Evolutionary conservation across 2,113 vertebrate species (phyloP), one percentile per base, ranked within the genome.

Genomic region (Hydrochoerus hydrochaeris): DNA sequence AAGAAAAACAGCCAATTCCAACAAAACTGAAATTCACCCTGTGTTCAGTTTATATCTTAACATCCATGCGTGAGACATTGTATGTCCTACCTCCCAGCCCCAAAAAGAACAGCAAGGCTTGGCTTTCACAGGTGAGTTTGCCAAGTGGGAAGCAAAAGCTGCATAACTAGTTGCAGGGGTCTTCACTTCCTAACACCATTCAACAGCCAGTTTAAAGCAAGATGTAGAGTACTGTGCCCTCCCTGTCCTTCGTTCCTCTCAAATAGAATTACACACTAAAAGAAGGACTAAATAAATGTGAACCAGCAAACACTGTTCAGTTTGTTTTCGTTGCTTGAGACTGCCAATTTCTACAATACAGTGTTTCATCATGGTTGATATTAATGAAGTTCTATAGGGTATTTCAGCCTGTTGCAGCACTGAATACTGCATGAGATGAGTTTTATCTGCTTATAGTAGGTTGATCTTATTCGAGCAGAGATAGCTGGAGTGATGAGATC

Each of bases 11-110:
- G 54, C 35, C 32, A n/a, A n/a, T 69, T 86, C 49, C 73, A 71
- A 46, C 49, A 69, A 52, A 97, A 83, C 24, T 93, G 67, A 95
- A 75, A 96, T 75, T 92, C 22, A 30, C 49, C 24, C 19, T 82
- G 30, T 20, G 17, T 58, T 95, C n/a, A 57, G 20, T 49, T 26
- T 67, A 22, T 8, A 26, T 58, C 65, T 62, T 83, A 71, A 62
- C 0, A 0, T 19, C 28, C 67, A 20, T 17, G 16, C 1, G 12
- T 46, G 44, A 85, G 62, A 71, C 65, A 58, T 57, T 46, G 20
- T 71, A n/a, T 73, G 12, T 30, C 62, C 14, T 26, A 9, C 1
- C 41, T 28, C 9, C 4, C 4, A 63, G 16, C 30, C 10, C 32
- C 24, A 52, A 85, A 26, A 73, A 58, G 49, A 92, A 87, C n/a